Percentiles rank a stretch among this genome's conserved stretches.
Evolutionary conservation across 2,797 vertebrate genomes (phyloP).

Genomic region (Harpagifer antarcticus): DNA sequence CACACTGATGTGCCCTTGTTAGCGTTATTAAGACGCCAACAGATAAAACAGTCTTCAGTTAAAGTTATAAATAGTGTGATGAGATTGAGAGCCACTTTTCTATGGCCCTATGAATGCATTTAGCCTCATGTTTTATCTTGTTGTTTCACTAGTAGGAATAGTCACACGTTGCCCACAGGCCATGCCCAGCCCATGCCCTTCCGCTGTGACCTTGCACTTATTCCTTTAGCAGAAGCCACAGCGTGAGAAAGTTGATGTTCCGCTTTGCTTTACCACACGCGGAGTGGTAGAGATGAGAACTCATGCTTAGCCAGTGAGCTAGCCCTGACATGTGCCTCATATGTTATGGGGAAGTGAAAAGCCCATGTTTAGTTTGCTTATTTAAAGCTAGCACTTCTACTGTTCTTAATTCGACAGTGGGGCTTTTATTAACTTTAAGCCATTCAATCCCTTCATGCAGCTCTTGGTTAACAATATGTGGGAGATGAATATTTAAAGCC

Average conservation of each 20-base stretch:
- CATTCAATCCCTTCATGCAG: slow-evolving; percentile 3
- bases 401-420: background rate
- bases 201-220: slow-evolving; percentile 67
- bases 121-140: slow-evolving; percentile 20
- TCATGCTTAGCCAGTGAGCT: too few relatives aligned
- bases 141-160: slow-evolving; percentile 3
- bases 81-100: slow-evolving; percentile 4
- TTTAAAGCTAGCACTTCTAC: background rate
- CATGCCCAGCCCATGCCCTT: too few relatives aligned
- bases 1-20: too few relatives aligned
- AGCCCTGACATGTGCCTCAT: slow-evolving; percentile 20
- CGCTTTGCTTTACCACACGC: slow-evolving; percentile 62
- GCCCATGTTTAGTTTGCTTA: slow-evolving; percentile 11
- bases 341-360: slow-evolving; percentile 69
- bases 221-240: slow-evolving; percentile 74
- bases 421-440: slow-evolving; percentile 7
- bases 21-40: background rate
- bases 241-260: slow-evolving; percentile 74
- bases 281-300: slow-evolving; percentile 55
- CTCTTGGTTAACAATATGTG: background rate
- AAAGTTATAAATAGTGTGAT: slow-evolving; percentile 7
- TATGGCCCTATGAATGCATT: background rate
- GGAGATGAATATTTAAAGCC: slow-evolving; percentile 6
- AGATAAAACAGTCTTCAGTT: background rate
- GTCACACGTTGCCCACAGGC: slow-evolving; percentile 39